These are phyloP conservation scores for Bolinopsis microptera DNA, from an alignment of 37 sponge, comb jelly and placozoan genomes.

Conservation along the genomic window DNA sequence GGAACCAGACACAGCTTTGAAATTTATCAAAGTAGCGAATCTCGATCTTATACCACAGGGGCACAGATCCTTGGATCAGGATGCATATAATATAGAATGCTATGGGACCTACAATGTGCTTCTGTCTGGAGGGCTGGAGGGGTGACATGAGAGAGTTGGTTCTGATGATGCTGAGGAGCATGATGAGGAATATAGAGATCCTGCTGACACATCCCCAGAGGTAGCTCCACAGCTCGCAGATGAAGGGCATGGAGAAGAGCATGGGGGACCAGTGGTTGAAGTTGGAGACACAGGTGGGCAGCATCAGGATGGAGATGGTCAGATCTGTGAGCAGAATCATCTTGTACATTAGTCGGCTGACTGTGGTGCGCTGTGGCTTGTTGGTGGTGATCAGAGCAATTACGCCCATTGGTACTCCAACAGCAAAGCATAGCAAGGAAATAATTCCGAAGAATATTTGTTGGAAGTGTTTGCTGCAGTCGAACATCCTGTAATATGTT, in stretches of 20 bases:
- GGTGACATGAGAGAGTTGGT: constrained; percentile 14
- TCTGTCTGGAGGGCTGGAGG: background rate
- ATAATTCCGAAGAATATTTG: constrained; percentile 2
- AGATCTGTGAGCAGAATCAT: constrained; percentile 33
- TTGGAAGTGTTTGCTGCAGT: background rate
- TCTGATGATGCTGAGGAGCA: constrained; percentile 34
- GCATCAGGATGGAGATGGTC: background rate
- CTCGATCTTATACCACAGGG: background rate
- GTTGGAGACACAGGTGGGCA: constrained; percentile 38
- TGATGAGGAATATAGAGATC: constrained; percentile 49
- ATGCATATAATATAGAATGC: background rate
- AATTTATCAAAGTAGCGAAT: background rate
- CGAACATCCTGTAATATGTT: background rate
- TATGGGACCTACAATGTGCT: background rate
- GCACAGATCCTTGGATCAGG: background rate
- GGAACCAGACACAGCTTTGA: constrained; percentile 49
- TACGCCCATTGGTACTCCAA: background rate
- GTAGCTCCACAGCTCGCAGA: constrained; percentile 35
- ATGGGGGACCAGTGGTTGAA: constrained; percentile 42
- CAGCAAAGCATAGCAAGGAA: background rate
- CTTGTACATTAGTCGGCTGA: constrained; percentile 43
- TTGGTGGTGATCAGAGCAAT: background rate
- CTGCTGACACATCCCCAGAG: constrained; percentile 5
- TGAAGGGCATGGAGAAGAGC: background rate
- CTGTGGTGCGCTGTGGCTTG: background rate